A percentile compares a stretch with the other conserved stretches of the same genome.
phyloP scores from a whole-genome alignment of 2,797 vertebrate genomes.

The Sternarchorhynchus goeldii region DNA sequence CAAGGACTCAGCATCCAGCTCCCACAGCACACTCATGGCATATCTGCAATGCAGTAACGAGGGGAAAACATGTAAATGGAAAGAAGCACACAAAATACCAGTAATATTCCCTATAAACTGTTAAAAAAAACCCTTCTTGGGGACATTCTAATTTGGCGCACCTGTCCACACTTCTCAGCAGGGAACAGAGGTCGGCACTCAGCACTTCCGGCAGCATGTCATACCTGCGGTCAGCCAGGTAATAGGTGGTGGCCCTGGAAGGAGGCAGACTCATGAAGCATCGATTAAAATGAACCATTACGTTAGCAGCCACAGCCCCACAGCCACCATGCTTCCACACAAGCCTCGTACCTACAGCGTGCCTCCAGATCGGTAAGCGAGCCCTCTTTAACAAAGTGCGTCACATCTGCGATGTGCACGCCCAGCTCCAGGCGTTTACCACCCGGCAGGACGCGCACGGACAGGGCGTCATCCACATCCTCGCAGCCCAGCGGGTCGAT shows the following conservation, averaged over 20 bases:
- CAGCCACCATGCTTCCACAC: background rate
- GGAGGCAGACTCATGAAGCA: background rate
- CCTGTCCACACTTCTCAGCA: conserved; percentile 90
- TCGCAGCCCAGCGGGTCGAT: conserved; percentile 94
- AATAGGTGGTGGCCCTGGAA: conserved; percentile 90
- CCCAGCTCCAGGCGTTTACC: conserved; percentile 85
- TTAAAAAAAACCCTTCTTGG: background rate
- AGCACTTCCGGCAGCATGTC: conserved; percentile 92
- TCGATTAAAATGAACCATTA: background rate
- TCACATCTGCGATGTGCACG: conserved; percentile 95
- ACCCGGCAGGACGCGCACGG: conserved; percentile 72
- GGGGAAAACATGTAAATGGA: background rate
- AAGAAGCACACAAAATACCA: background rate
- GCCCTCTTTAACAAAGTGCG: conserved; percentile 85
- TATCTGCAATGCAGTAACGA: conserved; percentile 75
- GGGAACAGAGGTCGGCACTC: conserved; percentile 90
- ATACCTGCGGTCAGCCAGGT: conserved; percentile 89
- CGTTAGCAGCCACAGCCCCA: no score
- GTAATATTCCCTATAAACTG: background rate
- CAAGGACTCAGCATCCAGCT: conserved; percentile 79
- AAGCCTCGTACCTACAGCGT: conserved; percentile 75
- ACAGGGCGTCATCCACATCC: conserved; percentile 93
- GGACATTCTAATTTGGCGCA: conserved; percentile 60
- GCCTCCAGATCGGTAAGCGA: conserved; percentile 90
- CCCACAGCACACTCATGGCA: conserved; percentile 92